Base-by-base conservation (phyloP, 2,797 vertebrate species). In the Aphelocoma californica region DNA sequence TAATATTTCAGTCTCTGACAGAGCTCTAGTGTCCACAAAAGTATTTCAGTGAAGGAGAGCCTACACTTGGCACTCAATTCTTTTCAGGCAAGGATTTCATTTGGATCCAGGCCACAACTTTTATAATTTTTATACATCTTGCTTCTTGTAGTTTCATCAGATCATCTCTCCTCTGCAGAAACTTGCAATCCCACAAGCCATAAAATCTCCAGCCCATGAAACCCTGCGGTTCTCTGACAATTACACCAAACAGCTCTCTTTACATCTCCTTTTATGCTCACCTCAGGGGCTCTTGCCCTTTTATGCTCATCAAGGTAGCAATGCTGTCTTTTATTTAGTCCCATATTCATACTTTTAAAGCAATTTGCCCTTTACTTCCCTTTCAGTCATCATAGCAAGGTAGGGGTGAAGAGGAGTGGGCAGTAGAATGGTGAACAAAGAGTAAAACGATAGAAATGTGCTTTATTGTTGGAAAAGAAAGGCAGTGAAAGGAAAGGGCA, bases 261-360 rank as follows among this genome's bases (percentile, higher is more conserved):
- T 81, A 65, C 4, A 81, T 64, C 40, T 88, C 45, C 74, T 95
- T 97, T 96, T 60, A 95, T 84, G 51, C 34, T 82, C 87, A 69
- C 89, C 69, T 95, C 72, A 77, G 87, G 90, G 61, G 62, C 9
- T 65, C 74, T 60, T 96, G 80, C 78, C 74, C 81, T 94, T 94
- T 93, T 70, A 58, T 53, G 8, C 42, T 89, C 42, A 88, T 53
- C 61, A 53, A 80, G 69, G 66, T 48, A 69, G 32, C 10, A 71
- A 28, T 69, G 19, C 14, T 91, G 56, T 26, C 56, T 95, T 95
- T 92, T 87, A 85, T 88, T 92, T 86, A 25, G 58, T 86, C 58
- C 47, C 38, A 56, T 69, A 71, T 64, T 40, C 77, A 77, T 42
- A 42, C 73, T 70, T n/a, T 58, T 67, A 78, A 67, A 94, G 48